Conservation (phyloP, 2,113 vertebrate genomes). For the Casuarius casuarius region DNA sequence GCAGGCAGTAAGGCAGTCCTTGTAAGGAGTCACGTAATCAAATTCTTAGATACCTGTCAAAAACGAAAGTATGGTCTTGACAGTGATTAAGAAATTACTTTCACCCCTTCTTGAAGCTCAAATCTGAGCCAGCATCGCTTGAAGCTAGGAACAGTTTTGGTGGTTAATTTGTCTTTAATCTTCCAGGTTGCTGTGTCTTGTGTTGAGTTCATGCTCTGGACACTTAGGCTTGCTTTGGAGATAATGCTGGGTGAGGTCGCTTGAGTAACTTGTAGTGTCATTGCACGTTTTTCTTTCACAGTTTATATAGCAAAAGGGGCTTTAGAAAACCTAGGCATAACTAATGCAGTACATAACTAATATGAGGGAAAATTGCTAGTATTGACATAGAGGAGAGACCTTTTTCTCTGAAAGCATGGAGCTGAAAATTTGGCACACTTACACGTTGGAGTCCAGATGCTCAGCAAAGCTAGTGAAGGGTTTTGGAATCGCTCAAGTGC, state of each 20-base stretch:
- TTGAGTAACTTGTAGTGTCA: accelerated
- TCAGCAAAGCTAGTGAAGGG: not conserved
- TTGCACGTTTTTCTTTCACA: not conserved
- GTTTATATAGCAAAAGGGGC: not conserved
- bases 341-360: accelerated
- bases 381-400: not conserved
- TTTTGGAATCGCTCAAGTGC: not conserved
- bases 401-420: not conserved
- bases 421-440: accelerated
- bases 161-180: not conserved
- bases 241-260: not conserved
- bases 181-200: not conserved
- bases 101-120: not conserved
- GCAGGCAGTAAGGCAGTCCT: not conserved
- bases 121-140: not conserved
- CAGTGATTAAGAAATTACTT: not conserved
- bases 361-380: not conserved
- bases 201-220: not conserved
- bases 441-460: not conserved
- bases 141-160: not conserved
- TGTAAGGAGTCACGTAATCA: not conserved
- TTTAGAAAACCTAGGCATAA: not conserved
- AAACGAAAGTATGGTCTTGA: not conserved
- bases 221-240: accelerated
- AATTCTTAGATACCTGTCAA: not conserved